A percentile compares a stretch with the other conserved stretches of the same genome.
Conservation (phyloP, 2,113 vertebrate genomes). For the Corydoras maculifer region DNA sequence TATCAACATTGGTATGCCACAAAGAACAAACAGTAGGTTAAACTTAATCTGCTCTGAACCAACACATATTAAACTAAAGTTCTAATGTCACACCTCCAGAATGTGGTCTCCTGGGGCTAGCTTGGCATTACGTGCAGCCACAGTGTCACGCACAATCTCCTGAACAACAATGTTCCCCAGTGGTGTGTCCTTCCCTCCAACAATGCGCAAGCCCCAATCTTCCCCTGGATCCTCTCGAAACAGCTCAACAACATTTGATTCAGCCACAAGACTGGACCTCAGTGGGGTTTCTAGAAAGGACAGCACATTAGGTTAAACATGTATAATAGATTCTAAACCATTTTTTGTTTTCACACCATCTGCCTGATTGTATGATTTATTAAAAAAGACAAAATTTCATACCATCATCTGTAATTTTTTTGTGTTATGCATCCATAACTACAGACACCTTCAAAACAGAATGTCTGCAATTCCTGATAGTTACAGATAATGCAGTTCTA, state of each 20-base stretch:
- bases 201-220: conserved; percentile 80
- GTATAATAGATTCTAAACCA: background rate
- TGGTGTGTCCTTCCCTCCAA: conserved; percentile 86
- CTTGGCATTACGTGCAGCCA: conserved; percentile 72
- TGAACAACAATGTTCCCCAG: conserved; percentile 86
- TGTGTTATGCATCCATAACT: background rate
- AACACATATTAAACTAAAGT: background rate
- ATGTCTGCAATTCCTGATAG: conserved; percentile 32
- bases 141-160: conserved; percentile 75
- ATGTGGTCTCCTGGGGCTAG: conserved; percentile 88
- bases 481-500: conserved; percentile 9
- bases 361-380: too few species aligned
- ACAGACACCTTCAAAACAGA: background rate
- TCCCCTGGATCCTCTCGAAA: conserved; percentile 74
- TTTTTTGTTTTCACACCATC: too few species aligned
- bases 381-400: too few species aligned
- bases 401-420: too few species aligned
- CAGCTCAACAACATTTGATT: conserved; percentile 76
- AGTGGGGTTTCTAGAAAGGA: conserved; percentile 67
- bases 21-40: background rate
- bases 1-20: conserved; percentile 4
- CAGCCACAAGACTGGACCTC: conserved; percentile 79
- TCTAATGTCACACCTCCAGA: conserved; percentile 70
- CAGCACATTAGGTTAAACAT: background rate
- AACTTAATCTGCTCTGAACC: conserved; percentile 9